Conservation (phyloP, 2,113 vertebrate genomes). For the Silurus glanis region DNA sequence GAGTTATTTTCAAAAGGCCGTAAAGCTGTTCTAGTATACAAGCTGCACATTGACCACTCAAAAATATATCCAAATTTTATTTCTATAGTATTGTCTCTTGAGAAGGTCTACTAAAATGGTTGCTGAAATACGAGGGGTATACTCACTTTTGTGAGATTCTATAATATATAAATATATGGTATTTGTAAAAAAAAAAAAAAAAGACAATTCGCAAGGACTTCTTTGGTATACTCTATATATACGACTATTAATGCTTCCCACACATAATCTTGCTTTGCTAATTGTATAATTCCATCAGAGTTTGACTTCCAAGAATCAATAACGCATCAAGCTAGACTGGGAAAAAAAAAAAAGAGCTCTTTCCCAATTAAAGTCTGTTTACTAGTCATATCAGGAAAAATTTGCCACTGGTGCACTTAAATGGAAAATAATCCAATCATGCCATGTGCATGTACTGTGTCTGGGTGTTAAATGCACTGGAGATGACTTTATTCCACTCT, state of each 20-base stretch:
- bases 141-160: too few relatives aligned
- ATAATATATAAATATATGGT: too few relatives aligned
- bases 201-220: neutral
- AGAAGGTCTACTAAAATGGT: too few relatives aligned
- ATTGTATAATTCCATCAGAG: neutral
- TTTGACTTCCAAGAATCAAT: slow-evolving; percentile 14
- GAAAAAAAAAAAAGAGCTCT: slow-evolving; percentile 1
- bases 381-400: slow-evolving; percentile 33
- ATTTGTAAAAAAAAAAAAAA: too few relatives aligned
- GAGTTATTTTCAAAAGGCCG: too few relatives aligned
- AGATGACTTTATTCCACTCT: neutral
- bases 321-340: slow-evolving; percentile 7
- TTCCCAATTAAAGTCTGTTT: slow-evolving; percentile 25
- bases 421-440: neutral
- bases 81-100: too few relatives aligned
- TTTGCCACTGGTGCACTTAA: slow-evolving; percentile 26
- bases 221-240: too few relatives aligned
- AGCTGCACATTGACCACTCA: too few relatives aligned
- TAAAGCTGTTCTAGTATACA: too few relatives aligned
- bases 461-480: neutral
- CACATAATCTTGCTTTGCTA: neutral
- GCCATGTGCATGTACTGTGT: neutral
- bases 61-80: too few relatives aligned
- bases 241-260: neutral
- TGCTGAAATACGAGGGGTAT: too few relatives aligned